These are phyloP conservation scores for Pocillopora meandrina DNA, from an alignment of 92 coral and sea anemone genomes.

Conservation along the genomic window DNA sequence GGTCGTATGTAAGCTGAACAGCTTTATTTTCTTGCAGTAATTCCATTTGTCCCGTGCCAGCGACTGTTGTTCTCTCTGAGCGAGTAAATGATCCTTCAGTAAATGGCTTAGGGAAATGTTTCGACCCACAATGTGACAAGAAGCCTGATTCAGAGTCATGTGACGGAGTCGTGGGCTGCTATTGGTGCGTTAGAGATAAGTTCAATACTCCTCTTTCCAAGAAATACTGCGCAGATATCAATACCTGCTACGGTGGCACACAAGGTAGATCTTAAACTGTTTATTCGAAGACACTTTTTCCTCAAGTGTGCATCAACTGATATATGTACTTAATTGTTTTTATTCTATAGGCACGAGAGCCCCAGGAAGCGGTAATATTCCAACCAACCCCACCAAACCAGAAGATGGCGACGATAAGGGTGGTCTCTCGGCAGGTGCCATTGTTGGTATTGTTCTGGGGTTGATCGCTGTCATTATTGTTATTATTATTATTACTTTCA, in stretches of 20 bases:
- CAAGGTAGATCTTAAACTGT: constrained; percentile 20
- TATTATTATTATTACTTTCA: too few relatives aligned
- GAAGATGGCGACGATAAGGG: neutral
- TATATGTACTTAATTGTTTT: too few relatives aligned
- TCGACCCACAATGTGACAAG: constrained; percentile 48
- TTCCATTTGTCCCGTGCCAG: constrained; percentile 64
- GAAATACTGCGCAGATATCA: constrained; percentile 56
- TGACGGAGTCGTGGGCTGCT: constrained; percentile 61
- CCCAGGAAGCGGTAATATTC: constrained; percentile 12
- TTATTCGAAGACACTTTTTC: too few relatives aligned
- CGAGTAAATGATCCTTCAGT: constrained; percentile 33
- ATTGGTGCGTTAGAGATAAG: constrained; percentile 66
- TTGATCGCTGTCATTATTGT: neutral
- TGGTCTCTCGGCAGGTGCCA: constrained; percentile 8
- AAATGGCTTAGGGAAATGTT: constrained; percentile 50
- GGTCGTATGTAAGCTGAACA: neutral
- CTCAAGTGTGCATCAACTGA: too few relatives aligned
- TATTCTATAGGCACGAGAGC: constrained; percentile 8
- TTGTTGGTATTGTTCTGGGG: constrained; percentile 15
- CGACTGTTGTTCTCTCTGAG: constrained; percentile 30
- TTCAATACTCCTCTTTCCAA: constrained; percentile 38
- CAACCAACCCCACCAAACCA: neutral
- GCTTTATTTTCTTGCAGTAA: constrained; percentile 10
- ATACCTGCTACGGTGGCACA: constrained; percentile 61
- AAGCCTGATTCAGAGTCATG: constrained; percentile 36